Evolutionary conservation across 1,140 invertebrate species (phyloP), one percentile per base, ranked within the genome.

Genomic region (Manduca sexta): DNA sequence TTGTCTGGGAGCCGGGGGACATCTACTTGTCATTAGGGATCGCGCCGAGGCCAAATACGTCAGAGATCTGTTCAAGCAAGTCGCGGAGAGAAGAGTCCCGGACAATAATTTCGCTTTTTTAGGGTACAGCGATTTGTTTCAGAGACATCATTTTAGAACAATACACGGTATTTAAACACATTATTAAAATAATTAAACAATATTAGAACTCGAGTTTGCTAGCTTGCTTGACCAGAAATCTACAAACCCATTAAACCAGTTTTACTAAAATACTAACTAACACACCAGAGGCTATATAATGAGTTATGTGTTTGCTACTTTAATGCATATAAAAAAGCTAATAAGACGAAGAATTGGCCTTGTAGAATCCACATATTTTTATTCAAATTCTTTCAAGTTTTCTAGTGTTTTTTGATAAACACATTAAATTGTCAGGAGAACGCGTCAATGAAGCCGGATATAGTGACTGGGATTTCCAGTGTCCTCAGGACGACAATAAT

Each of bases 121-220:
- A 13, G 78, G 78, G 13, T 82, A 73, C 46, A 77, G 64, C 37
- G 75, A 82, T 49, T 51, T 70, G 16, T 73, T 74, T 45, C 61
- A 68, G 16, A 60, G 56, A 42, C 68, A 70, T 49, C 67, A 74
- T 30, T 79, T 63, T 49, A 56, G 69, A 21, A 82, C 78, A 43
- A 64, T 82, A 5, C 52, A 63, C 37, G 75, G 78, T 76, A 62
- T 52, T 38, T 45, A 26, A 26, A 26, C 21, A 26, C 21, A 26
- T 1, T 5, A 5, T 2, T 34, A 34, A 4, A 34, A 34, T n/a
- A n/a, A n/a, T n/a, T n/a, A n/a, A n/a, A n/a, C n/a, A n/a, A n/a
- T n/a, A n/a, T n/a, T n/a, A n/a, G n/a, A n/a, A n/a, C n/a, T n/a
- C n/a, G n/a, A n/a, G n/a, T n/a, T n/a, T n/a, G n/a, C n/a, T n/a